A percentile compares a stretch with the other conserved stretches of the same genome.
phyloP scores from a whole-genome alignment of 2,113 vertebrate species.

The Oreotrochilus melanogaster region DNA sequence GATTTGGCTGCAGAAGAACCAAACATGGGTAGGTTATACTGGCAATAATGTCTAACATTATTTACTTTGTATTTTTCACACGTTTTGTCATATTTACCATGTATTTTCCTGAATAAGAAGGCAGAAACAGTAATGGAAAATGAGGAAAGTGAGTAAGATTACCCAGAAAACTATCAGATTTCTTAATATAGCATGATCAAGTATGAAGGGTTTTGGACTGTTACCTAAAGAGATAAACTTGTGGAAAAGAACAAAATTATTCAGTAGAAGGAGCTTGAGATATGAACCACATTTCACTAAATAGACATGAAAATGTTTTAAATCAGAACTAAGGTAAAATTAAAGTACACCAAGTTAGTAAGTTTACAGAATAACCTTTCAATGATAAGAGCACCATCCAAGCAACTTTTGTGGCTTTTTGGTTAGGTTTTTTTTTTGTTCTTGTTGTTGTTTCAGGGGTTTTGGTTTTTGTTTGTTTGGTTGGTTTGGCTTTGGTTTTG shows the following conservation, averaged over 20 bases:
- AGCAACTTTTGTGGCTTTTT: neutral
- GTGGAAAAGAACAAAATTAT: neutral
- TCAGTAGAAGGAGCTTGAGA: neutral
- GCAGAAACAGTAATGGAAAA: neutral
- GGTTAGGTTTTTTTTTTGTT: too few species aligned
- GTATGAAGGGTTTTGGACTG: neutral
- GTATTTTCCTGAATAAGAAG: neutral
- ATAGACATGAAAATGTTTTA: neutral
- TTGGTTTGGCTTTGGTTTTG: too few species aligned
- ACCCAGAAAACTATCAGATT: neutral
- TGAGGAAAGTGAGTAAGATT: neutral
- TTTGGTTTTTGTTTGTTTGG: too few species aligned
- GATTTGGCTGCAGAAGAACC: neutral
- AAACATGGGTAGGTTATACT: neutral
- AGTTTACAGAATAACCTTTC: neutral
- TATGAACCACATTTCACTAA: neutral
- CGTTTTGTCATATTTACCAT: neutral
- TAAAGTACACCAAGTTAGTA: neutral
- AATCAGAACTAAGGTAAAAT: neutral
- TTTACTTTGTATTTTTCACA: neutral
- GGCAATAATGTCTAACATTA: neutral
- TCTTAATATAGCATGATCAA: fast-evolving
- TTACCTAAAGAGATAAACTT: neutral
- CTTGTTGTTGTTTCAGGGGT: too few species aligned
- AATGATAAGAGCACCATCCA: neutral